Conservation (phyloP, 2,888 invertebrate genomes). For the Oscheius onirici region DNA sequence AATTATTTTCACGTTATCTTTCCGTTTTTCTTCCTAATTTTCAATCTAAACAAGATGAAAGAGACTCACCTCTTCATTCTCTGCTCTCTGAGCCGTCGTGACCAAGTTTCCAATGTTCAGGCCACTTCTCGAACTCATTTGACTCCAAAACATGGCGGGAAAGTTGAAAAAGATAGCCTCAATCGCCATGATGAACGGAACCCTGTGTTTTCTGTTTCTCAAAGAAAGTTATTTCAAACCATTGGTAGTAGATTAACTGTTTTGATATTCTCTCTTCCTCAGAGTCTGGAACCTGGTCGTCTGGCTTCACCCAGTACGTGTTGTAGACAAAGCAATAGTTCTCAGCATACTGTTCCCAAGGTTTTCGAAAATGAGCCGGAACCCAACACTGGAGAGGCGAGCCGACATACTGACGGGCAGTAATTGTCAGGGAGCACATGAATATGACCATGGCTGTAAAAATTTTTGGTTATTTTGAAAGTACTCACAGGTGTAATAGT, state of each 20-base stretch:
- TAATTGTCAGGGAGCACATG: constrained; percentile 44
- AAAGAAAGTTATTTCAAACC: constrained; percentile 36
- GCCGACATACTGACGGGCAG: constrained; percentile 68
- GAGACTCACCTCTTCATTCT: constrained; percentile 54
- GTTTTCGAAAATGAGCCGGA: constrained; percentile 64
- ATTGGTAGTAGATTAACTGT: constrained; percentile 69
- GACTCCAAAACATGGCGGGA: constrained; percentile 52
- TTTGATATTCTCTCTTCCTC: constrained; percentile 59
- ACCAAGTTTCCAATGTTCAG: constrained; percentile 66
- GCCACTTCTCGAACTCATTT: constrained; percentile 50
- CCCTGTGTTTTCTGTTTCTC: constrained; percentile 14
- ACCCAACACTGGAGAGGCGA: constrained; percentile 71
- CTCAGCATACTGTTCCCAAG: constrained; percentile 70
- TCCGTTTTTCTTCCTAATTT: constrained; percentile 51
- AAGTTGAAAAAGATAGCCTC: constrained; percentile 67
- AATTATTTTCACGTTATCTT: constrained; percentile 52
- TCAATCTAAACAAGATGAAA: not conserved
- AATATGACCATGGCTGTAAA: too few relatives aligned
- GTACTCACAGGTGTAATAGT: too few relatives aligned
- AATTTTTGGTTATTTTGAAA: too few relatives aligned
- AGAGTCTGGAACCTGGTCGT: constrained; percentile 58
- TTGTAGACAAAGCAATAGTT: constrained; percentile 70
- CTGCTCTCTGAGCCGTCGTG: constrained; percentile 59
- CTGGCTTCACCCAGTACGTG: constrained; percentile 68
- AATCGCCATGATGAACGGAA: constrained; percentile 68